Conservation (phyloP, 2,113 vertebrate species). For the Muntiacus muntjak region DNA sequence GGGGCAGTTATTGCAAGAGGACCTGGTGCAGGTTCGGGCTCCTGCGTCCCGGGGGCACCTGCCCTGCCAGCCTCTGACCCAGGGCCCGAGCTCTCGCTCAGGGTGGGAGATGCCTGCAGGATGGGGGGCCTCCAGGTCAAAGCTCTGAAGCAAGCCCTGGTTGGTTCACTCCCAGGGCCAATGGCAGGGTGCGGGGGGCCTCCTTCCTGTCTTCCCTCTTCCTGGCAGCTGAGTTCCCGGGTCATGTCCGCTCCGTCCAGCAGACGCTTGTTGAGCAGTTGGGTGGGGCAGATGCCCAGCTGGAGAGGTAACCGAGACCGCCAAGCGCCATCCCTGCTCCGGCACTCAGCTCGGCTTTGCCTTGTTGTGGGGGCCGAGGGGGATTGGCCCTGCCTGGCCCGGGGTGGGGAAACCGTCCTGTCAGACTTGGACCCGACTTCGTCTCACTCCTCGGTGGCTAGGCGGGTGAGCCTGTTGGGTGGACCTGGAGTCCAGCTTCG, state of each 20-base stretch:
- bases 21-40: accelerated
- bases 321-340: accelerated
- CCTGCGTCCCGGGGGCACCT: accelerated
- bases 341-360: accelerated
- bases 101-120: neutral
- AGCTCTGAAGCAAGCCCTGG: neutral
- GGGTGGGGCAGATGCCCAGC: accelerated
- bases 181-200: accelerated
- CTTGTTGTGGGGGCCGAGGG: accelerated
- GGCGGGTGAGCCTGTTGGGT: too few species aligned
- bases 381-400: accelerated
- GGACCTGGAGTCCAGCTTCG: neutral
- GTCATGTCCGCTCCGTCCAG: accelerated
- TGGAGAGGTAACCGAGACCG: neutral
- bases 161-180: neutral
- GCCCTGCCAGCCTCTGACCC: neutral
- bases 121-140: too few species aligned
- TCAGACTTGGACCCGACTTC: neutral
- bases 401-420: neutral
- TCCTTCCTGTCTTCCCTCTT: neutral
- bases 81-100: neutral
- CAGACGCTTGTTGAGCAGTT: neutral
- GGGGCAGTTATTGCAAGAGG: neutral
- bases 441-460: accelerated
- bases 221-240: neutral